phyloP scores from a whole-genome alignment of 2,888 invertebrate species.

The Ochropleura plecta region DNA sequence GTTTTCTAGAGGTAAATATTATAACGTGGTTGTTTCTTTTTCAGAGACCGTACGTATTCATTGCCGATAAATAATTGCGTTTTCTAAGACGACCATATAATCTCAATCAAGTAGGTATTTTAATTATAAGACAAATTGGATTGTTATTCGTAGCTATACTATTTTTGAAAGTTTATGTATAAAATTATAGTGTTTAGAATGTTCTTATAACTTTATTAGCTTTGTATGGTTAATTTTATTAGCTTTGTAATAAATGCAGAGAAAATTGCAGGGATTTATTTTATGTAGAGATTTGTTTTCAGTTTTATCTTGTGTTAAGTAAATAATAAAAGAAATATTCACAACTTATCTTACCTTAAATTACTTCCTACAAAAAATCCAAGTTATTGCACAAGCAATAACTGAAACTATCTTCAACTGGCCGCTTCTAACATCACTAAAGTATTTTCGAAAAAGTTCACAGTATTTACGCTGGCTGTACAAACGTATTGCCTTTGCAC shows the following conservation, averaged over 20 bases:
- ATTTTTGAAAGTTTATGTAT: neutral
- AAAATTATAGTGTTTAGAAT: neutral
- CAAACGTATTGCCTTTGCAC: slow-evolving; percentile 68
- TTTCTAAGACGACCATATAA: slow-evolving; percentile 2
- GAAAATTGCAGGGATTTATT: neutral
- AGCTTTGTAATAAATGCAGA: neutral
- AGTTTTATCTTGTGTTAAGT: neutral
- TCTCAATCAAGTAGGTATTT: neutral
- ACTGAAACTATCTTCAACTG: slow-evolving; percentile 85
- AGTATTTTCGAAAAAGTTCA: slow-evolving; percentile 74
- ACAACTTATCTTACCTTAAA: slow-evolving; percentile 78
- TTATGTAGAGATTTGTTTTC: neutral
- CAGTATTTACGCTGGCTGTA: slow-evolving; percentile 72
- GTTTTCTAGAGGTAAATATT: neutral
- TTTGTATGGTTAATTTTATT: neutral
- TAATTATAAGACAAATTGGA: neutral
- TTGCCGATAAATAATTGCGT: slow-evolving; percentile 60
- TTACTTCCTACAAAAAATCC: slow-evolving; percentile 82
- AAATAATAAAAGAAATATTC: neutral
- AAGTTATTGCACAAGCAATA: slow-evolving; percentile 88
- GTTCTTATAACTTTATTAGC: neutral
- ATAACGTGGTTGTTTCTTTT: slow-evolving; percentile 64
- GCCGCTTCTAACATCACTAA: slow-evolving; percentile 82
- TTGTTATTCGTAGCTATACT: neutral
- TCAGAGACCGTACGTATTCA: slow-evolving; percentile 83